phyloP scores from a whole-genome alignment of 2,797 vertebrate species.

The Rhabdophis nuchalis region DNA sequence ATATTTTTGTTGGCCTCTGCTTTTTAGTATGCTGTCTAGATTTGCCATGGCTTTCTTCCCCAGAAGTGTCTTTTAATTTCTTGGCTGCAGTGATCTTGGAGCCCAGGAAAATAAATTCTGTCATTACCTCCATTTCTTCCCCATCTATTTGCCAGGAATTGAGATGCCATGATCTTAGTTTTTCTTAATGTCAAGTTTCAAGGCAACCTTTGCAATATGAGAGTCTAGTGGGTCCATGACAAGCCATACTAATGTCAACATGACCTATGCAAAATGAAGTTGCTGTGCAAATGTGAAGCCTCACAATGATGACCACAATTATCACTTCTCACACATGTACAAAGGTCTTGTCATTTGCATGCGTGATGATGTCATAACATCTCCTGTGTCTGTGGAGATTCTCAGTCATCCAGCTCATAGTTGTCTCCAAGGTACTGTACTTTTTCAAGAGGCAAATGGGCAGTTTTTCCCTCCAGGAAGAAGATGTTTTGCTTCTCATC shows the following conservation, averaged over 20 bases:
- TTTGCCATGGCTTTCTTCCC: too few relatives aligned
- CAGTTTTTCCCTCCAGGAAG: neutral
- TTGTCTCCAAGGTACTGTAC: neutral
- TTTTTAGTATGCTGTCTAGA: too few relatives aligned
- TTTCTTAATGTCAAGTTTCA: too few relatives aligned
- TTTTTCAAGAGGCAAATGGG: neutral
- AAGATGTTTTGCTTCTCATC: neutral
- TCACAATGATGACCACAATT: neutral
- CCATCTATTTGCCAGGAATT: too few relatives aligned
- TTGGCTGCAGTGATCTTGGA: too few relatives aligned
- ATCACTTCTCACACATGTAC: neutral
- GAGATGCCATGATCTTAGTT: too few relatives aligned
- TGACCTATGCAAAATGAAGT: neutral
- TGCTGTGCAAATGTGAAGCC: neutral
- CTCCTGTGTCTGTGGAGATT: neutral
- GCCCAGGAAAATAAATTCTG: too few relatives aligned
- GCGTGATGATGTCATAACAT: neutral
- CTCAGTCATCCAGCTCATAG: neutral
- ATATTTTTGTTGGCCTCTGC: too few relatives aligned
- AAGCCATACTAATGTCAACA: neutral
- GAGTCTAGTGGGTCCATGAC: too few relatives aligned
- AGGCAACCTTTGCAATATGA: neutral
- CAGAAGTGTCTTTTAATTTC: too few relatives aligned
- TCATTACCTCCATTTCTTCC: too few relatives aligned
- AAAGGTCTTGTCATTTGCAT: neutral